phyloP scores from a whole-genome alignment of 2,888 invertebrate species.

The Eilema depressum region DNA sequence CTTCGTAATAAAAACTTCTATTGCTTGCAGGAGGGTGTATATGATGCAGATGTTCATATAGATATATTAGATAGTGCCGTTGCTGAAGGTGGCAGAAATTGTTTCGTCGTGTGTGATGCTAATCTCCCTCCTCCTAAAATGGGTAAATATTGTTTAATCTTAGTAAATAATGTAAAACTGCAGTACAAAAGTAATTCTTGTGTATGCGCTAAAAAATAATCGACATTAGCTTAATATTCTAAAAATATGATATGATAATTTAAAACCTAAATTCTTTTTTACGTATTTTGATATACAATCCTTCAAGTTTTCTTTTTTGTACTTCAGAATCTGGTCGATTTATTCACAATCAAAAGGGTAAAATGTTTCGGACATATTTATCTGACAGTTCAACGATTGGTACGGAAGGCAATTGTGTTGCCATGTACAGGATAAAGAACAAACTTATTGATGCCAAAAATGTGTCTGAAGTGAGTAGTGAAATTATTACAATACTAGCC shows the following conservation, averaged over 20 bases:
- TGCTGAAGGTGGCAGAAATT: slow-evolving; percentile 87
- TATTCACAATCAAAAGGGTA: slow-evolving; percentile 77
- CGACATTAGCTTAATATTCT: too few relatives aligned
- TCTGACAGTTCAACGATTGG: slow-evolving; percentile 87
- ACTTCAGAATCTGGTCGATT: slow-evolving; percentile 88
- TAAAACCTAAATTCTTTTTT: too few relatives aligned
- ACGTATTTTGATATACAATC: background rate
- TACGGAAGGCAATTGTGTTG: slow-evolving; percentile 89
- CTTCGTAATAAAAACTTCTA: background rate
- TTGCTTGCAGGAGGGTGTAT: slow-evolving; percentile 88
- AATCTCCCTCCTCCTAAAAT: slow-evolving; percentile 88
- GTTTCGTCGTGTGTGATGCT: slow-evolving; percentile 90
- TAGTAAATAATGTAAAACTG: background rate
- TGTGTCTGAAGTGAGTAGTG: slow-evolving; percentile 87
- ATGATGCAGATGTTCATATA: slow-evolving; percentile 89
- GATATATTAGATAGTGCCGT: slow-evolving; percentile 88
- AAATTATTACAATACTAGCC: background rate
- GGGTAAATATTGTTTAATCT: slow-evolving; percentile 74
- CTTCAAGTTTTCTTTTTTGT: background rate
- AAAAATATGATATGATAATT: background rate
- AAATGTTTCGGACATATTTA: slow-evolving; percentile 87
- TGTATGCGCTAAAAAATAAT: background rate
- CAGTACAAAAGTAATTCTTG: background rate
- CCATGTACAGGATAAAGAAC: slow-evolving; percentile 89
- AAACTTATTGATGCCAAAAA: slow-evolving; percentile 88